Percentiles rank a stretch among this genome's conserved stretches.
These are phyloP conservation scores for Standfussiana lucernea DNA, from an alignment of 2,888 invertebrate species.

Conservation along the genomic window DNA sequence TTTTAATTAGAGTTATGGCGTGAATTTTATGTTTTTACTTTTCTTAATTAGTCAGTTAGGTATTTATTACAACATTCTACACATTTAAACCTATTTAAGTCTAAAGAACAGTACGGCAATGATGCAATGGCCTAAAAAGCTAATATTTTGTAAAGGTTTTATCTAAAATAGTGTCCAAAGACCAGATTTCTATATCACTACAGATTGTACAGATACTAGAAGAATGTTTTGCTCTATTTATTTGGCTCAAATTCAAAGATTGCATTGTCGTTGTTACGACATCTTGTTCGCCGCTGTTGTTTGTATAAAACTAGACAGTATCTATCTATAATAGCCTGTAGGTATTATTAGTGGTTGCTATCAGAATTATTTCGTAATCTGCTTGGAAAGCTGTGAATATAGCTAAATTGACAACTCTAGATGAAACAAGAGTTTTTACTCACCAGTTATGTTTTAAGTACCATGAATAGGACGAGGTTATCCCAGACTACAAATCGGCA, in stretches of 20 bases:
- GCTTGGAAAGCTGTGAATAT: not conserved
- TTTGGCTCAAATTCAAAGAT: conserved; percentile 37
- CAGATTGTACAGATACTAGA: not conserved
- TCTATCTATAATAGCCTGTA: not conserved
- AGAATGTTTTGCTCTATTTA: conserved; percentile 56
- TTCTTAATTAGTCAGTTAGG: not conserved
- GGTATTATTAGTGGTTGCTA: conserved; percentile 1
- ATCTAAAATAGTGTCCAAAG: not conserved
- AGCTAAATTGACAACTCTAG: not conserved
- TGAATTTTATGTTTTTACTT: not conserved
- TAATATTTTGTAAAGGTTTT: not conserved
- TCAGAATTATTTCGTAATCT: conserved; percentile 1
- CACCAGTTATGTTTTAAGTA: too few species aligned
- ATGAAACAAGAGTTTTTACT: not conserved
- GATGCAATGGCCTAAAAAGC: not conserved
- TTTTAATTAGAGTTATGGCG: not conserved
- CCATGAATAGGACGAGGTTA: too few species aligned
- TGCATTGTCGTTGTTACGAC: conserved; percentile 52
- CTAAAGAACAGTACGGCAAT: not conserved
- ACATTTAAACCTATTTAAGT: not conserved
- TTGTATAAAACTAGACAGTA: conserved; percentile 22
- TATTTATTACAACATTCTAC: not conserved
- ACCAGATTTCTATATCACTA: conserved; percentile 4
- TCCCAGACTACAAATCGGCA: too few species aligned
- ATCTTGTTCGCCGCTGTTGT: conserved; percentile 20